Evolutionary conservation across 2,888 invertebrate genomes (phyloP).

Genomic region (Syrphus vitripennis): DNA sequence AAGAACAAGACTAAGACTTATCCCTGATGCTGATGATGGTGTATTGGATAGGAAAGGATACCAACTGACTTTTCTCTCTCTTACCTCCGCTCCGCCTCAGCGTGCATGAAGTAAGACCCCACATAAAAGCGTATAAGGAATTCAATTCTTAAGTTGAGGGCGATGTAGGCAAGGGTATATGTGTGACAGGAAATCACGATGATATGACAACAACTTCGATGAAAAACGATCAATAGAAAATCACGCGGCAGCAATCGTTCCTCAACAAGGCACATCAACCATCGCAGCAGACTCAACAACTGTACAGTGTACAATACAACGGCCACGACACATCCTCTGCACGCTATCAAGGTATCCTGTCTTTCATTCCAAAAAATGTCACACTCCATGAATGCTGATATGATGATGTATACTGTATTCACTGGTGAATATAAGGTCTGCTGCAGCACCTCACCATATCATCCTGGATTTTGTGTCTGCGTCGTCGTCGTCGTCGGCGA

Average conservation of each 20-base stretch:
- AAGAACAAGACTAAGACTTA: constrained; percentile 49
- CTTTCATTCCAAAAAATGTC: constrained; percentile 66
- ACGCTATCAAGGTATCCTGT: constrained; percentile 36
- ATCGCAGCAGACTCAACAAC: constrained; percentile 1
- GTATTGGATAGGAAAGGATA: constrained; percentile 2
- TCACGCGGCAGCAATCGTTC: constrained; percentile 32
- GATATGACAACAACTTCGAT: constrained; percentile 68
- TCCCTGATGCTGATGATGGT: neutral
- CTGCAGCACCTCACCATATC: constrained; percentile 20
- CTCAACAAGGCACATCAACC: constrained; percentile 8
- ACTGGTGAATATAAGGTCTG: constrained; percentile 36
- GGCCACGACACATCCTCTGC: constrained; percentile 17
- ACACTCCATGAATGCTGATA: constrained; percentile 72
- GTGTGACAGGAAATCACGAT: constrained; percentile 65
- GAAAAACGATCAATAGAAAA: constrained; percentile 64
- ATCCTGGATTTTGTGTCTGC: constrained; percentile 24
- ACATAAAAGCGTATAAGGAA: constrained; percentile 40
- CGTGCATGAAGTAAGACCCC: neutral
- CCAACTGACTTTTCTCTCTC: neutral
- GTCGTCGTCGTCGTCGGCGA: neutral
- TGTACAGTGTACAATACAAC: neutral
- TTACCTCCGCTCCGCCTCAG: neutral
- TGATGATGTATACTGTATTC: constrained; percentile 66
- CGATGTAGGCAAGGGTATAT: constrained; percentile 24
- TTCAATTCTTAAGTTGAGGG: constrained; percentile 31